Evolutionary conservation across 2,113 vertebrate genomes (phyloP), one percentile per base, ranked within the genome.

Genomic region (Oplegnathus fasciatus): DNA sequence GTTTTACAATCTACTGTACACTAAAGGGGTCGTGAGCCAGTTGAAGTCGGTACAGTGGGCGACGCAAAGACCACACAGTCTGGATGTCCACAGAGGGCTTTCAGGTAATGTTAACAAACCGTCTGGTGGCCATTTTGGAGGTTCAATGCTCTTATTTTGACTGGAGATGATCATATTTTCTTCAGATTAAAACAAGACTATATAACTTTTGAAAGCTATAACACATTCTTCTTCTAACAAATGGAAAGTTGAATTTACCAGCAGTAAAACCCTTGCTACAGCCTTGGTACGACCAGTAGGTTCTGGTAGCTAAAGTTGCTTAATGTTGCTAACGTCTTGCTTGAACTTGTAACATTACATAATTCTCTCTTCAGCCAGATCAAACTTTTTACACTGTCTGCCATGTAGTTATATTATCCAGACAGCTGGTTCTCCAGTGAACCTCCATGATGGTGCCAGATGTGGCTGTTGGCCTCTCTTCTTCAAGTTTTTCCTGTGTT

Each of bases 1-100:
- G 92, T 95, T 91, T 93, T 95, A 96, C 96, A 96, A 94, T 96
- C 95, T 93, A 95, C 76, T 70, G 66, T 84, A 91, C 87, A 84
- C 80, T 76, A 52, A 81, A 85, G 73, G 86, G 83, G 84, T 24
- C 22, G 74, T 34, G 75, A 86, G 86, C 80, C 86, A 42, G 73
- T 30, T 28, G 75, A 81, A 62, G 83, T 71, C 52, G 30, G 72
- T 81, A 84, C 73, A 86, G 75, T 28, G 61, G 75, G 62, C 3
- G 1, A 48, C 11, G 11, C 58, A 60, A 40, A 75, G 34, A 78
- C 52, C 65, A 50, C 68, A 68, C 61, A 72, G 67, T 87, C 28
- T 6, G 58, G 57, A 62, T 24, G 44, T 32, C 0, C 6, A 52
- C 4, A 57, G 46, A 62, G 61, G 58, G 83, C 64, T 70, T 50